A percentile compares a stretch with the other conserved stretches of the same genome.
phyloP scores from a whole-genome alignment of 2,113 vertebrate genomes.

The Neodon shergylaensis region DNA sequence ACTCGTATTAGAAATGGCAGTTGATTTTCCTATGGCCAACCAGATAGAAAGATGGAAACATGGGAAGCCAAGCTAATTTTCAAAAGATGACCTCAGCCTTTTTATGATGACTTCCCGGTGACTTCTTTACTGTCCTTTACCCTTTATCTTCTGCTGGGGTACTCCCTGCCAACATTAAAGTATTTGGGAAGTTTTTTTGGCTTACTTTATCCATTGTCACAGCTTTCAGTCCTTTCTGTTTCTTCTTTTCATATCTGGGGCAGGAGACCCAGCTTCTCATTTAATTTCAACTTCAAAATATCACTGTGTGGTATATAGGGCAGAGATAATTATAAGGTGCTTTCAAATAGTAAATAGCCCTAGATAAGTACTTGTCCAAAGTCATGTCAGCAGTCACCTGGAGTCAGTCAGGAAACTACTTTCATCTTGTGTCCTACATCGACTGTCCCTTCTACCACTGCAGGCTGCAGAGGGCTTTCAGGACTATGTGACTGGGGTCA shows the following conservation, averaged over 20 bases:
- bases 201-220: not conserved
- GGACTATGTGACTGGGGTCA: not conserved
- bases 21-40: not conserved
- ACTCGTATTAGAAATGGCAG: not conserved
- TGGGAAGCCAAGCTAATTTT: not conserved
- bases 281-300: constrained; percentile 57
- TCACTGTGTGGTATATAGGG: constrained; percentile 28
- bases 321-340: constrained; percentile 51
- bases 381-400: not conserved
- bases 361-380: not conserved
- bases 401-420: not conserved
- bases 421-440: not conserved
- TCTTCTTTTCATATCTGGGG: constrained; percentile 48
- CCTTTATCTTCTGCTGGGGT: not conserved
- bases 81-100: not conserved
- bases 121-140: not conserved
- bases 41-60: constrained; percentile 14
- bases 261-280: constrained; percentile 52
- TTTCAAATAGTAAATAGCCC: constrained; percentile 43
- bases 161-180: not conserved
- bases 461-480: not conserved
- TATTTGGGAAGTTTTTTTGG: not conserved
- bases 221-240: not conserved
- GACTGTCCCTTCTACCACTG: not conserved
- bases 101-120: not conserved